Percentiles rank a stretch among this genome's conserved stretches.
Evolutionary conservation across 2,113 vertebrate genomes (phyloP).

Genomic region (Nibea coibor): DNA sequence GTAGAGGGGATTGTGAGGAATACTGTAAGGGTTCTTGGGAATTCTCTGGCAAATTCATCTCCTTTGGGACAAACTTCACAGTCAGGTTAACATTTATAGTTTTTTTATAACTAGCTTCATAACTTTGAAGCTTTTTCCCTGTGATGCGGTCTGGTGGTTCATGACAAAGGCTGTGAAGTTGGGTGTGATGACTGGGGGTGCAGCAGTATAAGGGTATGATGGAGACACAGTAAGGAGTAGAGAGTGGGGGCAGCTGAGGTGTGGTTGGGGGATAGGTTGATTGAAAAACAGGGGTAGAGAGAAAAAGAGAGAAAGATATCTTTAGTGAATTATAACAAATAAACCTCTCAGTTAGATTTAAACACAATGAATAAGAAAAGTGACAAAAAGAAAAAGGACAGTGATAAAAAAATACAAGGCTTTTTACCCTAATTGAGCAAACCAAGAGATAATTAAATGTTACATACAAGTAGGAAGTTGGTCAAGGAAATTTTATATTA

Average conservation of each 20-base stretch:
- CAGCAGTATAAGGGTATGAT: slow-evolving; percentile 59
- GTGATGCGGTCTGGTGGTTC: slow-evolving; percentile 44
- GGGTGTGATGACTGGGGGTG: neutral
- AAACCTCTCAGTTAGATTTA: neutral
- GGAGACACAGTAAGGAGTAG: slow-evolving; percentile 42
- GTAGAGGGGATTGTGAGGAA: slow-evolving; percentile 67
- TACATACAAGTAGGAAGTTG: no score
- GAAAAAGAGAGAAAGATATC: neutral
- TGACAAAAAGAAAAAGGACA: no score
- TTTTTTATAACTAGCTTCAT: no score
- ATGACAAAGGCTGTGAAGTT: slow-evolving; percentile 49
- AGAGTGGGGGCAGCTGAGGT: slow-evolving; percentile 20
- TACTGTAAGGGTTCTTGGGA: slow-evolving; percentile 31
- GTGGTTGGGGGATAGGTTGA: neutral
- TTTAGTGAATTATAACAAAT: slow-evolving; percentile 12
- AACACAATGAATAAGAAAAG: no score
- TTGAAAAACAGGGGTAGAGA: slow-evolving; percentile 1
- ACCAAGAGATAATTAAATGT: no score
- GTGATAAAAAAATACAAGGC: no score
- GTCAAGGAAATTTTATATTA: no score
- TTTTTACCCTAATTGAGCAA: no score
- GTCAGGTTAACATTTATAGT: slow-evolving; percentile 45
- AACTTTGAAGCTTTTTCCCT: slow-evolving; percentile 33
- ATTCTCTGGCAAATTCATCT: slow-evolving; percentile 28
- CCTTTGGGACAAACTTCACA: slow-evolving; percentile 31